Evolutionary conservation across 1,140 invertebrate genomes (phyloP), one percentile per base, ranked within the genome.

Genomic region (Anastrepha ludens): DNA sequence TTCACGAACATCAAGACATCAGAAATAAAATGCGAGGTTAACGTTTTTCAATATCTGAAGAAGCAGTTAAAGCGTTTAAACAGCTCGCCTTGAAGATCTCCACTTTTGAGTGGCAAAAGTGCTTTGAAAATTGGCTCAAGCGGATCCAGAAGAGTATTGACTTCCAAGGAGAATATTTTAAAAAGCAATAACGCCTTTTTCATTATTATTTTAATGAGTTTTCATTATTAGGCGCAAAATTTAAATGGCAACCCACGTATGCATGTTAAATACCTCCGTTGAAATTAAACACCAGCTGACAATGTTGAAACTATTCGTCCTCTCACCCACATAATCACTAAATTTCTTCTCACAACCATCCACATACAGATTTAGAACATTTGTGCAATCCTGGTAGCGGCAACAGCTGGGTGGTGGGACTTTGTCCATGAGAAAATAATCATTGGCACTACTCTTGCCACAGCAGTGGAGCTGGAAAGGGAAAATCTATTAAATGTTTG

Each of bases 221-320:
- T 29, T 29, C 29, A 29, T 29, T 29, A 29, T 29, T 29, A 29
- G 29, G 29, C 29, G 29, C 29, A 29, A 29, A 29, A 0, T 1
- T 0, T 29, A 29, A 29, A 29, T 29, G 8, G 59, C 47, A 64
- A 13, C 9, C 9, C 17, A 3, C 0, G 17, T 64, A 64, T 64
- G 4, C 17, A n/a, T 17, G 17, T 17, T n/a, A 29, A 17, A n/a
- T 39, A 92, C 91, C 91, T 92, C 91, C 2, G 86, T 89, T 2
- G 90, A 4, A 47, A 92, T 91, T 3, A 92, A 64, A 17, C 90
- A 67, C 91, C 91, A 92, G 55, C 91, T 92, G 9, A 92, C 85
- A 5, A 89, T 88, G 85, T 92, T 89, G 65, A 92, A 92, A 65
- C 91, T 90, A 1, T 88, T 86, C 1, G 91, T 91, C 85, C 91